phyloP scores from a whole-genome alignment of 2,888 invertebrate species.

The Andrena dorsata region DNA sequence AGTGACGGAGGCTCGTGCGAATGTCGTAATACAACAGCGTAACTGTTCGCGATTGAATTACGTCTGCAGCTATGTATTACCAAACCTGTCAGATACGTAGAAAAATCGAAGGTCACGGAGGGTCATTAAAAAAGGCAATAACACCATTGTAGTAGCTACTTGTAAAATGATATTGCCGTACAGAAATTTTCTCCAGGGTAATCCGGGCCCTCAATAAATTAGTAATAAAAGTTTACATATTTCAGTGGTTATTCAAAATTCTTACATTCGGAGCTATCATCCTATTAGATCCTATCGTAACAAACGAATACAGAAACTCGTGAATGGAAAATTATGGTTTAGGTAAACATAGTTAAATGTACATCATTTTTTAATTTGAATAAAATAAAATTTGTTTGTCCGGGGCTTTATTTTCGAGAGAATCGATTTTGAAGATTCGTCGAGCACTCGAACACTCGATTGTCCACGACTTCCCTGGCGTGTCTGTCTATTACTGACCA shows the following conservation, averaged over 20 bases:
- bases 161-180: not conserved
- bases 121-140: constrained; percentile 19
- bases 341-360: too few relatives aligned
- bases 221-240: not conserved
- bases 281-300: too few relatives aligned
- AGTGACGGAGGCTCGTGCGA: constrained; percentile 18
- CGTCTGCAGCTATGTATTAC: not conserved
- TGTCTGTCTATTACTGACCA: too few relatives aligned
- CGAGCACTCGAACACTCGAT: too few relatives aligned
- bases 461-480: too few relatives aligned
- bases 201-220: not conserved
- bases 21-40: constrained; percentile 40
- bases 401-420: too few relatives aligned
- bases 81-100: constrained; percentile 8
- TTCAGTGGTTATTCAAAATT: not conserved
- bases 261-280: too few relatives aligned
- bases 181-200: not conserved
- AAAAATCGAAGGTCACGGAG: constrained; percentile 29
- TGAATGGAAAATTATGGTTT: too few relatives aligned
- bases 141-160: not conserved
- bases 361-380: too few relatives aligned
- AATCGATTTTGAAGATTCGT: too few relatives aligned
- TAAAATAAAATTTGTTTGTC: too few relatives aligned
- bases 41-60: constrained; percentile 32
- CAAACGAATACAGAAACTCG: too few relatives aligned